Evolutionary conservation across 2,888 invertebrate species (phyloP).

Genomic region (Petrolisthes cinctipes): DNA sequence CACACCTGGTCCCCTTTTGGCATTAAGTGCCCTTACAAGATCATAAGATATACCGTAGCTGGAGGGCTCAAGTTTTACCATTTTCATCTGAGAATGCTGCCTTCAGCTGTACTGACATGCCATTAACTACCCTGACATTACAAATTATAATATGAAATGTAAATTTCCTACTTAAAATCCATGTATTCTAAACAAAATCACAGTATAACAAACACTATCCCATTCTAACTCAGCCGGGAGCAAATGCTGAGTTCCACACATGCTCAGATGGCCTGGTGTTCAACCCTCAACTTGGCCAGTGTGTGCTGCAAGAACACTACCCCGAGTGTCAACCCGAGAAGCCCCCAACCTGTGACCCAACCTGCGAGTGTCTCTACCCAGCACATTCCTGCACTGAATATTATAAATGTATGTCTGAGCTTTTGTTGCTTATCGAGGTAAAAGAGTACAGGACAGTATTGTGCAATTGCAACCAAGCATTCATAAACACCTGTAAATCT

Average conservation of each 20-base stretch:
- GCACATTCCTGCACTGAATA: conserved; percentile 65
- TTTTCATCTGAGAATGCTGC: not conserved
- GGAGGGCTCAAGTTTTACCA: too few species aligned
- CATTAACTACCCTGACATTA: too few species aligned
- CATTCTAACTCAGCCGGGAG: conserved; percentile 24
- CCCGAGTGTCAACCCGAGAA: conserved; percentile 54
- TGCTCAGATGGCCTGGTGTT: conserved; percentile 64
- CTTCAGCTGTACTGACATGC: too few species aligned
- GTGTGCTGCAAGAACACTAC: conserved; percentile 52
- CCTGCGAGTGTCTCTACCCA: conserved; percentile 59
- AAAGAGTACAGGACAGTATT: not conserved
- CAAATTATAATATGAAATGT: not conserved
- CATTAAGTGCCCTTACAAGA: too few species aligned
- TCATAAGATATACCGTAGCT: too few species aligned
- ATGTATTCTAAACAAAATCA: not conserved
- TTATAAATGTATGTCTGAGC: conserved; percentile 63
- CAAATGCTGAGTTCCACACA: conserved; percentile 58
- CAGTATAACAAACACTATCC: not conserved
- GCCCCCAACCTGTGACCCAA: conserved; percentile 47
- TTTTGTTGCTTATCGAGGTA: not conserved
- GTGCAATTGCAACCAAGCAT: not conserved
- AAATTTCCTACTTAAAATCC: not conserved
- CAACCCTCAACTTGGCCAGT: conserved; percentile 54
- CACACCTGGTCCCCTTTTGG: too few species aligned
- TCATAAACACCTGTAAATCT: not conserved